A percentile compares a stretch with the other conserved stretches of the same genome.
Conservation (phyloP, 2,113 vertebrate genomes). For the Penelope pileata region DNA sequence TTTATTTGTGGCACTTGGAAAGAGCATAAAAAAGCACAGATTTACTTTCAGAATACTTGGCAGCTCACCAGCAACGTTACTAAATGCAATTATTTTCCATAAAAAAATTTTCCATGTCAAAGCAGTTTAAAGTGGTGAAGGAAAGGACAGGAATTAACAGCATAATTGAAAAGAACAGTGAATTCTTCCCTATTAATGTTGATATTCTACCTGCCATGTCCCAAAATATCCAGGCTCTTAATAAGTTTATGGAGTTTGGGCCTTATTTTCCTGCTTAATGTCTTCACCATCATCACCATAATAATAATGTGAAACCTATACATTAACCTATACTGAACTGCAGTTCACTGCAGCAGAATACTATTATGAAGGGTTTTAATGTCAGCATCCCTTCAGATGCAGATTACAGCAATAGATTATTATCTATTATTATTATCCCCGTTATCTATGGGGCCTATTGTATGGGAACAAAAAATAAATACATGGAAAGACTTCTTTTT, state of each 20-base stretch:
- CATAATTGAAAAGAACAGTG: background rate
- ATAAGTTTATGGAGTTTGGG: background rate
- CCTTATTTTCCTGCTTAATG: background rate
- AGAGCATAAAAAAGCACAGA: background rate
- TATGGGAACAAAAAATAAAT: background rate
- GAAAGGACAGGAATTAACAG: slow-evolving; percentile 26
- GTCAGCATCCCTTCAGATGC: background rate
- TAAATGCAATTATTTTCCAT: slow-evolving; percentile 22
- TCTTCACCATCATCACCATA: background rate
- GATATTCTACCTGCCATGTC: background rate
- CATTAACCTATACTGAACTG: slow-evolving; percentile 6
- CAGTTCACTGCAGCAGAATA: background rate
- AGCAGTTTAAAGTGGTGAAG: background rate
- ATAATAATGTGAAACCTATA: background rate
- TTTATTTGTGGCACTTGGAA: background rate
- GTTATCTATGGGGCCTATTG: background rate
- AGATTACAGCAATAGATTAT: background rate
- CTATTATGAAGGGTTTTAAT: background rate
- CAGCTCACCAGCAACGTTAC: background rate
- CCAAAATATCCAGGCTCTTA: background rate
- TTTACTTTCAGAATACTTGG: slow-evolving; percentile 8
- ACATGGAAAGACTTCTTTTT: background rate
- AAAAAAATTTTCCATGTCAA: background rate
- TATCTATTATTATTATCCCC: no score
- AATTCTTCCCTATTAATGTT: slow-evolving; percentile 1